These are phyloP conservation scores for Noctua janthina DNA, from an alignment of 2,888 invertebrate genomes.

Conservation along the genomic window DNA sequence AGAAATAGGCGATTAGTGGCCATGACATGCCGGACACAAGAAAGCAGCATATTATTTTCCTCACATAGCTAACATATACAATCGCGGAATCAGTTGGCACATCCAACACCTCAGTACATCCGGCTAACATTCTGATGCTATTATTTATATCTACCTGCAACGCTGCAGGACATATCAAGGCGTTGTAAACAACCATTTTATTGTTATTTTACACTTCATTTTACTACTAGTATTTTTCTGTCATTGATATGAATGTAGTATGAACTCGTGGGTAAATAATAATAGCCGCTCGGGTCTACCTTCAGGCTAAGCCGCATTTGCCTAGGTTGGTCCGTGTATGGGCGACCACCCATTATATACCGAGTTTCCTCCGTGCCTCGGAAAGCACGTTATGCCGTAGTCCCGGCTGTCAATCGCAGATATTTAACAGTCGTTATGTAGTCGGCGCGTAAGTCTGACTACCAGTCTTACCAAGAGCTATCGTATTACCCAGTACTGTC, in stretches of 20 bases:
- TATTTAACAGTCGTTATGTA: background rate
- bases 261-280: background rate
- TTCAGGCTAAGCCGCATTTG: background rate
- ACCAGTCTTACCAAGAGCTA: no score
- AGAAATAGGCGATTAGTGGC: background rate
- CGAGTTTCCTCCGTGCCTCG: background rate
- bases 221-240: background rate
- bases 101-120: slow-evolving; percentile 67
- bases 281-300: background rate
- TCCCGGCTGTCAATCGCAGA: background rate
- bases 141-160: slow-evolving; percentile 60
- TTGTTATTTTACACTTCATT: slow-evolving; percentile 25
- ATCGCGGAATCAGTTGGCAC: slow-evolving; percentile 74
- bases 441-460: no score
- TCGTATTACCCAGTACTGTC: no score
- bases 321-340: background rate
- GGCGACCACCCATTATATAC: background rate
- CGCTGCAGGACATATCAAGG: slow-evolving; percentile 50
- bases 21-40: slow-evolving; percentile 44
- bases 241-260: slow-evolving; percentile 16
- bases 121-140: slow-evolving; percentile 53
- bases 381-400: background rate
- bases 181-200: slow-evolving; percentile 32
- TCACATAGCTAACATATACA: slow-evolving; percentile 62
- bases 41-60: slow-evolving; percentile 46